Evolutionary conservation across 2,797 vertebrate species (phyloP), one percentile per base, ranked within the genome.

Genomic region (Hephaestus fuliginosus): DNA sequence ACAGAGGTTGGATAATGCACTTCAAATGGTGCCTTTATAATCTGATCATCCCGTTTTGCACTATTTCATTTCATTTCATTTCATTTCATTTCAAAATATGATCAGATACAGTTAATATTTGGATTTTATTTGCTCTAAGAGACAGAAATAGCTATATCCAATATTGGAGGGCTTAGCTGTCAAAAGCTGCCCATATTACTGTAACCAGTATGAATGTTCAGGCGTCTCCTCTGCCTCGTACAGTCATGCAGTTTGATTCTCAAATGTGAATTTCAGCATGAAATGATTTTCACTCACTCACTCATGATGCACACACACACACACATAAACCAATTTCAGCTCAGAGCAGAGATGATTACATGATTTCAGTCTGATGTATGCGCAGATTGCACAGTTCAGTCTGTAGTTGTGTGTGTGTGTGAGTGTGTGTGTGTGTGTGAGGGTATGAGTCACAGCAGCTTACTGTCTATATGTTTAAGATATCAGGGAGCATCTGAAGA

Each of bases 331-430:
- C 76, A 76, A 63, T 61, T 76, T 56, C 55, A 30, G 22, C 69
- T 39, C 17, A 14, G 71, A 28, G 57, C 57, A 28, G 22, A 60
- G 25, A 43, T 22, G 43, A 56, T 60, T 36, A n/a, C 14, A 0
- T 39, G 56, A 53, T 14, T 70, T 64, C 17, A 11, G 9, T 20
- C 6, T 62, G 49, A 58, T 74, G 2, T 22, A 55, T 25, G 25
- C 46, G 30, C 52, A 73, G 69, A 73, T 68, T 76, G 25, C 41
- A 66, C 43, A 10, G 68, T 60, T 73, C 55, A 41, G 2, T 64
- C 20, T 67, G 48, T 8, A 36, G 44, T 33, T 48, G 15, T 43
- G 48, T 41, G 18, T 53, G 18, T 56, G 22, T 44, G 51, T 36
- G 20, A 14, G n/a, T 65, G 63, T 25, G 0, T 44, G 22, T 44